Percentiles rank a stretch among this genome's conserved stretches.
These are phyloP conservation scores for Marmota flaviventris DNA, from an alignment of 2,113 vertebrate genomes.

Conservation along the genomic window DNA sequence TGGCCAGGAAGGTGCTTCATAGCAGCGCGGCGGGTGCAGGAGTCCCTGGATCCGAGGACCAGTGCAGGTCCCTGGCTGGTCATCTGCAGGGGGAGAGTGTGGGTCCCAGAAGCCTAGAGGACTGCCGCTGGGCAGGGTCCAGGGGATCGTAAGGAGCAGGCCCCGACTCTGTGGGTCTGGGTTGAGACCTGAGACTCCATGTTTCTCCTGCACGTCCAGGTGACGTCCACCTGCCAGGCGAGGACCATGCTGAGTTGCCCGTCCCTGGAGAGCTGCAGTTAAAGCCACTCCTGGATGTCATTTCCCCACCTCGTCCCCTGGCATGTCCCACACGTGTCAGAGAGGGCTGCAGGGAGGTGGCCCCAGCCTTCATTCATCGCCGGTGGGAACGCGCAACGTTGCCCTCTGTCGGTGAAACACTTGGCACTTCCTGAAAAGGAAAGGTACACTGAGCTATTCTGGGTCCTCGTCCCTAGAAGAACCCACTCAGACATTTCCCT, in stretches of 20 bases:
- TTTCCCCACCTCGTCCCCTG: background rate
- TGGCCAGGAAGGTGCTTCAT: background rate
- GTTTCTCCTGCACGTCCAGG: too few relatives aligned
- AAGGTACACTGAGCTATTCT: background rate
- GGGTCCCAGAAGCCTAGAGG: background rate
- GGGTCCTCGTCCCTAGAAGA: conserved; percentile 14
- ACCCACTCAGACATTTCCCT: background rate
- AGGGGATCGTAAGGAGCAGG: background rate
- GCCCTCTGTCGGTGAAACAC: background rate
- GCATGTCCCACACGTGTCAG: background rate
- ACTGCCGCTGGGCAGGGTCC: background rate
- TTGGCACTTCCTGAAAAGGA: conserved; percentile 1
- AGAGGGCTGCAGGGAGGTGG: too few relatives aligned
- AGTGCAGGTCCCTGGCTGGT: background rate
- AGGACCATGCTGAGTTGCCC: background rate
- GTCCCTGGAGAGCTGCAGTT: background rate
- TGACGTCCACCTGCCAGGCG: background rate
- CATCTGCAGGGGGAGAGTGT: background rate
- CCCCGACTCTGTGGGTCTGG: background rate
- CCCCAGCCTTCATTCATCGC: background rate
- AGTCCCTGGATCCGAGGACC: background rate
- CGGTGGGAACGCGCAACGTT: background rate
- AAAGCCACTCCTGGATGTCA: background rate
- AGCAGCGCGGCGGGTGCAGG: background rate
- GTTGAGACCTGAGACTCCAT: background rate